Evolutionary conservation across 2,888 invertebrate genomes (phyloP).

Genomic region (Caenorhabditis sp.): DNA sequence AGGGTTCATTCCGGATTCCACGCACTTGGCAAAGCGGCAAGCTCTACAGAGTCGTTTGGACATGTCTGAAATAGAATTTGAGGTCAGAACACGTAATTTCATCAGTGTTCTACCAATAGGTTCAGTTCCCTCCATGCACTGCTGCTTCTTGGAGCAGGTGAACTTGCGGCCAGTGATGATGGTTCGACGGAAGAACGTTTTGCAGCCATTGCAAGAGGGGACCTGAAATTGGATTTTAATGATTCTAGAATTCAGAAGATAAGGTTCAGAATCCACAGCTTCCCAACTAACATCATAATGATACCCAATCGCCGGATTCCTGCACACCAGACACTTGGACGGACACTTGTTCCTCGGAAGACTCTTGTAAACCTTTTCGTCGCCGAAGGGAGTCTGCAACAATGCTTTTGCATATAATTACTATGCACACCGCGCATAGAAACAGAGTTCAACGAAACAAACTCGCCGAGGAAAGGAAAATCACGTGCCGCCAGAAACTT

Average conservation of each 20-base stretch:
- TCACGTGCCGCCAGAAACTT: slow-evolving; percentile 14
- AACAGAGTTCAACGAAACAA: slow-evolving; percentile 43
- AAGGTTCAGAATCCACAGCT: too few relatives aligned
- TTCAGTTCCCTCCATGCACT: slow-evolving; percentile 54
- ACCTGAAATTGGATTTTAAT: slow-evolving; percentile 40
- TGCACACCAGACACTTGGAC: slow-evolving; percentile 68
- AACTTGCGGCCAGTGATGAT: slow-evolving; percentile 57
- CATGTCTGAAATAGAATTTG: slow-evolving; percentile 51
- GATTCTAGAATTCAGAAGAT: too few relatives aligned
- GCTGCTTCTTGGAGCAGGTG: slow-evolving; percentile 27
- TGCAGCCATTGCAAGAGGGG: slow-evolving; percentile 68
- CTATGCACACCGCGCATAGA: background rate
- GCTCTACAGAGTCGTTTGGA: slow-evolving; percentile 58
- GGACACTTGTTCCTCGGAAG: slow-evolving; percentile 64
- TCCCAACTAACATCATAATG: slow-evolving; percentile 69
- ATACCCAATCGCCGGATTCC: slow-evolving; percentile 70
- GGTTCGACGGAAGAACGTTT: slow-evolving; percentile 64
- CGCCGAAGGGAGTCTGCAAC: slow-evolving; percentile 45
- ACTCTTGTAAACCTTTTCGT: slow-evolving; percentile 47
- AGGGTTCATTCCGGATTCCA: slow-evolving; percentile 56
- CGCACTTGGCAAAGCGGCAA: slow-evolving; percentile 60
- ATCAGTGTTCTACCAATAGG: slow-evolving; percentile 45
- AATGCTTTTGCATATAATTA: background rate
- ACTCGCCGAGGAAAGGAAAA: too few relatives aligned
- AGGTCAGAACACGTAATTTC: too few relatives aligned